These are phyloP conservation scores for Oryzias melastigma DNA, from an alignment of 2,113 vertebrate species.

Conservation along the genomic window DNA sequence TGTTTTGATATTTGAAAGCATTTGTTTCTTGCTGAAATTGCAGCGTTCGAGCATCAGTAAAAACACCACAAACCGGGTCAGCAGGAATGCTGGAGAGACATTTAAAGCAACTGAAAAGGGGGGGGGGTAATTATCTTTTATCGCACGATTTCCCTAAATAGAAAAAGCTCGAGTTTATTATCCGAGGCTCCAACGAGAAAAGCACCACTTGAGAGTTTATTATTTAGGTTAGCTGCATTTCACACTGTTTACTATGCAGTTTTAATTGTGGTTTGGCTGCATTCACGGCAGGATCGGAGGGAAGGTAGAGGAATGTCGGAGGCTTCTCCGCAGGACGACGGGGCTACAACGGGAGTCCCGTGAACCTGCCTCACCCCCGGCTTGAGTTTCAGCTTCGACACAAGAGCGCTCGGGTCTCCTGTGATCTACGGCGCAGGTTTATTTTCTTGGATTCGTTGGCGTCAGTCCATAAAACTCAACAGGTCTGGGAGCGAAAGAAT, in stretches of 20 bases:
- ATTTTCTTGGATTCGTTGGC: conserved; percentile 46
- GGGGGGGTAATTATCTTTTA: conserved; percentile 50
- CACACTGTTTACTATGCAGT: conserved; percentile 59
- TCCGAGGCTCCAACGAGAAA: conserved; percentile 20
- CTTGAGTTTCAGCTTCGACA: conserved; percentile 57
- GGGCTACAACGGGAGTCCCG: conserved; percentile 19
- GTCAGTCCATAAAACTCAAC: conserved; percentile 19
- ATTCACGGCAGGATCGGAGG: conserved; percentile 24
- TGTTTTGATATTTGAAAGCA: neutral
- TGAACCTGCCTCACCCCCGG: conserved; percentile 46
- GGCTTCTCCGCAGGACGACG: conserved; percentile 32
- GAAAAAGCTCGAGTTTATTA: conserved; percentile 41
- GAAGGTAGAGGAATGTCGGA: conserved; percentile 49
- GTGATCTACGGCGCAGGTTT: conserved; percentile 28
- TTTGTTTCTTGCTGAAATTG: neutral
- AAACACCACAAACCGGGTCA: conserved; percentile 7
- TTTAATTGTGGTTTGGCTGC: conserved; percentile 50
- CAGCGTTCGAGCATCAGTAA: conserved; percentile 6
- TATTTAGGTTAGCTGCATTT: conserved; percentile 57
- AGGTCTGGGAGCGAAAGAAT: conserved; percentile 18
- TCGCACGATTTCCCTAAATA: conserved; percentile 35
- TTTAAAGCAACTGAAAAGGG: conserved; percentile 20
- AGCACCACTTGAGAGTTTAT: conserved; percentile 48
- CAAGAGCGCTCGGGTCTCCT: conserved; percentile 1
- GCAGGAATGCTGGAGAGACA: conserved; percentile 10